phyloP scores from a whole-genome alignment of 2,797 vertebrate species.

The Melopsittacus undulatus region DNA sequence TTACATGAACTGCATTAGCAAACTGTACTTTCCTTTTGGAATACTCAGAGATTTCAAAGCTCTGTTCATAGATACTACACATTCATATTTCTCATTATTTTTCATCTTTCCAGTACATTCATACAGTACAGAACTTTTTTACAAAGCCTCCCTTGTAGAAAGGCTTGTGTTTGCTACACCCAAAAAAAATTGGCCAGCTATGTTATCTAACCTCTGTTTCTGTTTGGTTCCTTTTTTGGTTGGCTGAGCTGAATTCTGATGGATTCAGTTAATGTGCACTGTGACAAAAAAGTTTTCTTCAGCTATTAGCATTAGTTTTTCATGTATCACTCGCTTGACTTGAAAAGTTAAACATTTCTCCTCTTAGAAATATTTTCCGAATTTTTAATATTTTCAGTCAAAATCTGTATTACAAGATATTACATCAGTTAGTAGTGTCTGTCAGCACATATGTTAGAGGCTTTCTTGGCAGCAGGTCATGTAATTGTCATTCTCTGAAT shows the following conservation, averaged over 20 bases:
- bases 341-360: conserved; percentile 26
- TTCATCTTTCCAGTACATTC: neutral
- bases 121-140: neutral
- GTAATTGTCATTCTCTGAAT: neutral
- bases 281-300: neutral
- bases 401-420: neutral
- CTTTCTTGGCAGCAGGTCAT: neutral
- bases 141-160: neutral
- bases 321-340: neutral
- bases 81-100: neutral
- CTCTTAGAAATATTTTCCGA: conserved; percentile 1
- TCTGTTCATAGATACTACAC: neutral
- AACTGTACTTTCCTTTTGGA: neutral
- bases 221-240: neutral
- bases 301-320: neutral
- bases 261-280: neutral
- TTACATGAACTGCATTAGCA: neutral
- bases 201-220: neutral
- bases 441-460: neutral
- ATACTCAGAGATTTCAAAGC: neutral
- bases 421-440: neutral
- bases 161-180: neutral
- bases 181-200: neutral
- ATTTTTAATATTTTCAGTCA: conserved; percentile 2
- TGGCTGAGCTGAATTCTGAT: neutral